phyloP scores from a whole-genome alignment of 2,113 vertebrate species.

The Saguinus imperator region DNA sequence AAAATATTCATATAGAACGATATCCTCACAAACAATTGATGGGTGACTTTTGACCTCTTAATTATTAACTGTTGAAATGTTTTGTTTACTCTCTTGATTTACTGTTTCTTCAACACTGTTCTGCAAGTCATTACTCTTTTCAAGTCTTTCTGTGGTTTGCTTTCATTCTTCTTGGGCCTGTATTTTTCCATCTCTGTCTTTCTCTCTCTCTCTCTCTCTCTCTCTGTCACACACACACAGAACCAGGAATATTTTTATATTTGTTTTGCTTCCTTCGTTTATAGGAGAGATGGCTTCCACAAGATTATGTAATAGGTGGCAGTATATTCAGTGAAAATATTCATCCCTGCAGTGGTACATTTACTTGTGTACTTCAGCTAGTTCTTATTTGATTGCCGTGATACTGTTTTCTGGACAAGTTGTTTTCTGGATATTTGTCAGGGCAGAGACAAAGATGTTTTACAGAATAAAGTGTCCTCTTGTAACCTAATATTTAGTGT shows the following conservation, averaged over 20 bases:
- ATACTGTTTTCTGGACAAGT: background rate
- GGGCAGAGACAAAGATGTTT: background rate
- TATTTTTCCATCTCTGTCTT: background rate
- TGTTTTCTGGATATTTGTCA: background rate
- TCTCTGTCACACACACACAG: background rate
- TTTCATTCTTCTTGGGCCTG: background rate
- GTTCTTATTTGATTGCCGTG: background rate
- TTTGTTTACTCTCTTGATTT: background rate
- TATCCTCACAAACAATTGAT: constrained; percentile 79
- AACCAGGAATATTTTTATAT: background rate
- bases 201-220: background rate
- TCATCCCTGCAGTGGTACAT: background rate
- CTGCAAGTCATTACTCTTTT: background rate
- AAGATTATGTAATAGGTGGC: background rate
- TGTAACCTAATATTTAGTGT: background rate
- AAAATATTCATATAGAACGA: constrained; percentile 80
- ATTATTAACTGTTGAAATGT: background rate
- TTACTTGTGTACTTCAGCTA: background rate
- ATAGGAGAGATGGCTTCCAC: background rate
- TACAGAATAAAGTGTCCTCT: background rate
- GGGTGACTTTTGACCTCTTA: constrained; percentile 67
- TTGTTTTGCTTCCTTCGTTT: background rate
- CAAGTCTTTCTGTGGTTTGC: too few species aligned
- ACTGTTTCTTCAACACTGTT: background rate
- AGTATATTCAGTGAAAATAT: background rate